Percentiles rank a stretch among this genome's conserved stretches.
phyloP scores from a whole-genome alignment of 1,140 invertebrate genomes.

The Procambarus clarkii region DNA sequence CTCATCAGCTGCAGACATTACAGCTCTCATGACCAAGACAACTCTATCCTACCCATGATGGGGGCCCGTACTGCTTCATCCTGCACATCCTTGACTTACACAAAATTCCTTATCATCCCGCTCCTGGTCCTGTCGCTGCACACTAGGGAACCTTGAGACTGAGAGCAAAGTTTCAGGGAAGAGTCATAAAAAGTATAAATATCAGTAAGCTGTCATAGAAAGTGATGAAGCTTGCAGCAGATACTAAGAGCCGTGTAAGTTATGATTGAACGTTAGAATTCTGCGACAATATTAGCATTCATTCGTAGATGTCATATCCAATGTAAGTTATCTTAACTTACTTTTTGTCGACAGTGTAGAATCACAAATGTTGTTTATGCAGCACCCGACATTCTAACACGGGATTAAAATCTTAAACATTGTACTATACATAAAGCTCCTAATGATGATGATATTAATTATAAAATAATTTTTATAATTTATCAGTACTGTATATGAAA shows the following conservation, averaged over 20 bases:
- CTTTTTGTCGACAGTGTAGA: background rate
- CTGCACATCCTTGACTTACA: background rate
- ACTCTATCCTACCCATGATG: conserved; percentile 42
- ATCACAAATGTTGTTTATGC: background rate
- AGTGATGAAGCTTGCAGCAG: background rate
- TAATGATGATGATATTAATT: background rate
- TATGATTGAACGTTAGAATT: background rate
- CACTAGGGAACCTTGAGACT: background rate
- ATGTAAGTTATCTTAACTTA: background rate
- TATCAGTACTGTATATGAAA: too few relatives aligned
- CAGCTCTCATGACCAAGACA: conserved; percentile 11
- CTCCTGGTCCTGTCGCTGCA: background rate
- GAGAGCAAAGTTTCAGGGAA: background rate
- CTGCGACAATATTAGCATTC: background rate
- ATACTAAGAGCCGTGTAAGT: background rate
- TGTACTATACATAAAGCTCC: background rate
- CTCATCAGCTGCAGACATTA: conserved; percentile 37
- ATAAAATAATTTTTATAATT: too few relatives aligned
- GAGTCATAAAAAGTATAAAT: background rate
- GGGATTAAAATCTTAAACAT: background rate
- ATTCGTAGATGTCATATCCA: background rate
- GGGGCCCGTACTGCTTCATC: conserved; percentile 53
- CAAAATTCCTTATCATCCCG: background rate
- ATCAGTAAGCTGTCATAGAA: background rate
- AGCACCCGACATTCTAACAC: background rate